A percentile compares a stretch with the other conserved stretches of the same genome.
These are phyloP conservation scores for Halocaridina rubra DNA, from an alignment of 2,888 invertebrate genomes.

Conservation along the genomic window DNA sequence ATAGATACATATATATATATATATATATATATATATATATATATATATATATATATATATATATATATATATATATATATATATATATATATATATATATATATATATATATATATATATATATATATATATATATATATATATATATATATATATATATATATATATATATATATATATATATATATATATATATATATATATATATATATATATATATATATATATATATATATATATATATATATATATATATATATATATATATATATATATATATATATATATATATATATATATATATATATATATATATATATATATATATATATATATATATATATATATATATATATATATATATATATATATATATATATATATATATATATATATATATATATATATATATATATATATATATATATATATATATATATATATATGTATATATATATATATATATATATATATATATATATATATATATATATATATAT, in stretches of 20 bases:
- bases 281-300: no score
- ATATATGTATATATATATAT: not conserved
- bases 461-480: not conserved
- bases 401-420: not conserved
- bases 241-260: not conserved
- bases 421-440: not conserved
- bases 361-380: not conserved
- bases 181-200: not conserved
- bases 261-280: no score
- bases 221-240: not conserved
- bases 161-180: not conserved
- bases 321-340: slow-evolving; percentile 3
- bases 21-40: not conserved
- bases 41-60: no score
- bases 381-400: not conserved
- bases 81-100: not conserved
- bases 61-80: not conserved
- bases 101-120: not conserved
- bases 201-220: not conserved
- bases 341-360: not conserved
- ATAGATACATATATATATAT: not conserved
- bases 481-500: not conserved
- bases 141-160: not conserved
- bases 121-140: not conserved
- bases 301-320: not conserved